Base-by-base conservation (phyloP, 2,888 invertebrate genomes). In the Lydus trimaculatus region DNA sequence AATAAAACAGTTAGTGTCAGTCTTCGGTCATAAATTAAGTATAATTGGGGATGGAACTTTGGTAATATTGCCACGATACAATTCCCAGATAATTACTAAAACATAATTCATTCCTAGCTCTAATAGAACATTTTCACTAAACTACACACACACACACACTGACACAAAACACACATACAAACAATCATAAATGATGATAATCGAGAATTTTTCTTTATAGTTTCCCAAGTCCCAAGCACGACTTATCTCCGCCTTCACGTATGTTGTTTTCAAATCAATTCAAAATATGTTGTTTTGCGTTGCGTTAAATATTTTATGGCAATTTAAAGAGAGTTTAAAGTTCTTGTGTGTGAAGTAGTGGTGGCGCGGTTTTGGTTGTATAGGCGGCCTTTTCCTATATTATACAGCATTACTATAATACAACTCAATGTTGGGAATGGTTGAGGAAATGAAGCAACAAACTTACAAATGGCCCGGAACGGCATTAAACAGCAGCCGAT, bases 391-490 rank as follows among this genome's bases (percentile, higher is more conserved):
- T n/a, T n/a, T 36, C 5, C 36, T 31, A 31, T 43, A n/a, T 43
- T 43, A 23, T 48, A 48, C 48, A 23, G 39, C 39, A 11, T 48
- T 48, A 48, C 48, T 48, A 48, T 43, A 43, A 43, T 43, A 43
- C 48, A 20, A 48, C 48, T 48, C 48, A 48, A 48, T 48, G 48
- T 48, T 48, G 48, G 48, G 48, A 48, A 48, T 20, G 75, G 72
- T 72, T 76, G 78, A 48, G 48, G 82, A 84, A 84, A 84, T 84
- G 83, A 84, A 83, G 83, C 84, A 83, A 83, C 84, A 84, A 84
- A 84, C 81, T 81, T 81, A 82, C 83, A 84, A 84, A 84, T 83
- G 84, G 83, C 81, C 81, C 80, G 83, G 83, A 84, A 84, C 83
- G 83, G 79, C 84, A 84, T 84, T 84, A 84, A 83, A 82, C 78